These are phyloP conservation scores for Oxystoma pomonae DNA, from an alignment of 2,888 invertebrate species.

Conservation along the genomic window DNA sequence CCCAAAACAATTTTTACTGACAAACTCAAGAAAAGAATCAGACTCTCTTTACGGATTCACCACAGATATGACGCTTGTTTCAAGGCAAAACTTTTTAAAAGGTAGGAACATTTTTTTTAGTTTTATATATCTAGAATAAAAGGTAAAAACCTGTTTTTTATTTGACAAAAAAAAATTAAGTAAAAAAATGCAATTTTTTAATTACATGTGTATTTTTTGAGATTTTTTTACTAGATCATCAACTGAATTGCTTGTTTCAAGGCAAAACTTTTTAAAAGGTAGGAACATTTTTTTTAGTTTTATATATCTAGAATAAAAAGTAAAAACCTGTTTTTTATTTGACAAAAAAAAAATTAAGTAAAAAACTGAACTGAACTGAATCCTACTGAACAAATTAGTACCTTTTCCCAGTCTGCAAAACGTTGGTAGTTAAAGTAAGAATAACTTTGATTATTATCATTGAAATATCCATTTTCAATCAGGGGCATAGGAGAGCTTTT, in stretches of 20 bases:
- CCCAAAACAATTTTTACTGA: not conserved
- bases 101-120: not conserved
- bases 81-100: conserved; percentile 22
- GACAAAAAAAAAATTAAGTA: not conserved
- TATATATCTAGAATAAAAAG: not conserved
- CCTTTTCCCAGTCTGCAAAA: not conserved
- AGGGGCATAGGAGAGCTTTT: not conserved
- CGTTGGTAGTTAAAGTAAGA: not conserved
- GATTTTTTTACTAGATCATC: too few species aligned
- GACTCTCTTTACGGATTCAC: not conserved
- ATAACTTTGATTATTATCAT: not conserved
- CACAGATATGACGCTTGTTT: conserved; percentile 10
- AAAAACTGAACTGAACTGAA: not conserved
- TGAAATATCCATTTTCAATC: not conserved
- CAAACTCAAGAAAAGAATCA: not conserved
- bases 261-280: not conserved
- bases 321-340: not conserved
- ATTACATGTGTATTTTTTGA: too few species aligned
- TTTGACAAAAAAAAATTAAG: not conserved
- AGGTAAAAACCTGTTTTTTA: not conserved
- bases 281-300: not conserved
- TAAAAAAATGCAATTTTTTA: not conserved
- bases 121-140: not conserved
- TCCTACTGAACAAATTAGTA: not conserved
- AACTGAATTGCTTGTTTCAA: too few species aligned